Base-by-base conservation (phyloP, 1,140 invertebrate genomes). In the Lasioglossum baleicum region DNA sequence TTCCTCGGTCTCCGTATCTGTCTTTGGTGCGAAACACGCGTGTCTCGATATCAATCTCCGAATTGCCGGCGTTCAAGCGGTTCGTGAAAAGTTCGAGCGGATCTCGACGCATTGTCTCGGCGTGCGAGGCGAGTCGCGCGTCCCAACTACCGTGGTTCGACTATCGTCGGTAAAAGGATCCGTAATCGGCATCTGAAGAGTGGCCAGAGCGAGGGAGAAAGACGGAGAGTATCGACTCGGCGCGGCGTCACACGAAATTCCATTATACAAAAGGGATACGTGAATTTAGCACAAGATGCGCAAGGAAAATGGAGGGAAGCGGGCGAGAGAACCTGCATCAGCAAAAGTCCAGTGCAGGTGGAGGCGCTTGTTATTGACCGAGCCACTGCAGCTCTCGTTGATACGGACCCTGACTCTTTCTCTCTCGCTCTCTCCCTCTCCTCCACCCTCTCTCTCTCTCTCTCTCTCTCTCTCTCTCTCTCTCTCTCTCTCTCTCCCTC, bases 291-390 rank as follows among this genome's bases (percentile, higher is more conserved):
- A 8, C 61, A 79, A 80, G 72, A 75, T 11, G 64, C 56, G 56
- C 53, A 58, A 64, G 35, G 53, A 67, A 67, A 65, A 73, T 60
- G 48, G 35, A 56, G 65, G 44, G 65, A 66, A 35, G n/a, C 44
- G 15, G 17, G 0, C 20, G n/a, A 11, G 51, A 35, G 35, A 63
- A 42, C 53, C 78, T 67, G 72, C 78, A 68, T 80, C 78, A 75
- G 78, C 78, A 68, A 51, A 67, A 75, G 72, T 80, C 78, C 72
- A 63, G 71, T 75, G 72, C 72, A 75, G 72, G 78, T 67, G 53
- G 77, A 80, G 78, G 64, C 40, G 53, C 13, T 72, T 80, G 64
- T 68, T 80, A 80, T 80, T 80, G 78, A 80, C 78, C 78, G 81
- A 74, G 70, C 35, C 76, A 74, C 75, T 79, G 64, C 64, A 82